Evolutionary conservation across 2,113 vertebrate species (phyloP).

Genomic region (Oreochromis aureus): DNA sequence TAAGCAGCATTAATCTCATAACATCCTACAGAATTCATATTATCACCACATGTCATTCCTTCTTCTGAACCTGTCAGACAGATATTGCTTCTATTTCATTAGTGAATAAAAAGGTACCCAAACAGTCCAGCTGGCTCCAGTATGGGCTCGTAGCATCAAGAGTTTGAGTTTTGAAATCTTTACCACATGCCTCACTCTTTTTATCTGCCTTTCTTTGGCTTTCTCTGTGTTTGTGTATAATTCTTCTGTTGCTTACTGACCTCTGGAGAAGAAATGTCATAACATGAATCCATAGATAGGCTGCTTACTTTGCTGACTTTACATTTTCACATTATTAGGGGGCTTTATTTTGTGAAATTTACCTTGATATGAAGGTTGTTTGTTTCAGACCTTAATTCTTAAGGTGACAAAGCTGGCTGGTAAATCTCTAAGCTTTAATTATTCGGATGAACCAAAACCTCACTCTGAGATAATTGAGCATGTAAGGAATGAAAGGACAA

Average conservation of each 20-base stretch:
- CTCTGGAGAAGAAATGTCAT: background rate
- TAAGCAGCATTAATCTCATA: constrained; percentile 36
- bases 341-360: background rate
- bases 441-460: background rate
- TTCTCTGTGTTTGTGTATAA: background rate
- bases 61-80: background rate
- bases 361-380: background rate
- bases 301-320: background rate
- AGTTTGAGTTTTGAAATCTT: background rate
- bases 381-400: background rate
- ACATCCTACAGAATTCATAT: constrained; percentile 22
- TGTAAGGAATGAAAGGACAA: constrained; percentile 11
- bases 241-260: background rate
- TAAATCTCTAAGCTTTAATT: background rate
- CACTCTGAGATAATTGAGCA: background rate
- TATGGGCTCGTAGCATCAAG: background rate
- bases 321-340: background rate
- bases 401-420: background rate
- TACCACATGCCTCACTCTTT: background rate
- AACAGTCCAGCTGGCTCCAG: background rate
- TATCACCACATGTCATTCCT: constrained; percentile 10
- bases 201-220: background rate
- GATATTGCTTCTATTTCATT: constrained; percentile 9
- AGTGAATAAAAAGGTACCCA: background rate
- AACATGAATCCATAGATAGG: background rate